Conservation (phyloP, 2,888 invertebrate genomes). For the Periphyllus acericola region DNA sequence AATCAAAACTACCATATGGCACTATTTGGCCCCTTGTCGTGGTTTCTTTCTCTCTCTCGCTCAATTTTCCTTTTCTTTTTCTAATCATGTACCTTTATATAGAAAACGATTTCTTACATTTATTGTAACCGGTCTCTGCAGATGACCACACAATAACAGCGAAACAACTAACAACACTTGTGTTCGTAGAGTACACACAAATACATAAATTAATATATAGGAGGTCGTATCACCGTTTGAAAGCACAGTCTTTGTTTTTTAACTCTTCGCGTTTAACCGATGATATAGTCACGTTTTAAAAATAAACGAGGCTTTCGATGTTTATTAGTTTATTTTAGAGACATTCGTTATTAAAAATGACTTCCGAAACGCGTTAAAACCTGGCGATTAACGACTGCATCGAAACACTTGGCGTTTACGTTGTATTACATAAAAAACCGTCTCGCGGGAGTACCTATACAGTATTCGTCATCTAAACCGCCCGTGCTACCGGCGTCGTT, state of each 20-base stretch:
- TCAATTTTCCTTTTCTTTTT: too few species aligned
- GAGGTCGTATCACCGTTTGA: neutral
- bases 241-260: neutral
- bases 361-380: conserved; percentile 23
- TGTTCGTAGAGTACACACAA: too few species aligned
- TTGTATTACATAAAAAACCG: neutral
- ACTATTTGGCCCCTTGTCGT: too few species aligned
- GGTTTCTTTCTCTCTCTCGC: neutral
- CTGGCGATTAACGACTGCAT: neutral
- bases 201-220: too few species aligned
- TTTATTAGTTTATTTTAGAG: neutral
- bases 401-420: neutral
- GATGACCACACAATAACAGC: too few species aligned
- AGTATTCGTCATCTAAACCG: neutral
- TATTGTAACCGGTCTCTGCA: too few species aligned
- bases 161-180: too few species aligned
- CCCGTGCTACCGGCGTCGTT: neutral
- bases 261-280: neutral
- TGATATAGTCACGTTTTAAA: conserved; percentile 22
- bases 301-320: neutral
- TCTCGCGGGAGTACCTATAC: neutral
- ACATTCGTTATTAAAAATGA: neutral
- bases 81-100: too few species aligned
- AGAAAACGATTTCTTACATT: too few species aligned
- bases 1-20: neutral